Conservation (phyloP, 35 echinoderm and acorn worm species). For the Acanthaster planci region DNA sequence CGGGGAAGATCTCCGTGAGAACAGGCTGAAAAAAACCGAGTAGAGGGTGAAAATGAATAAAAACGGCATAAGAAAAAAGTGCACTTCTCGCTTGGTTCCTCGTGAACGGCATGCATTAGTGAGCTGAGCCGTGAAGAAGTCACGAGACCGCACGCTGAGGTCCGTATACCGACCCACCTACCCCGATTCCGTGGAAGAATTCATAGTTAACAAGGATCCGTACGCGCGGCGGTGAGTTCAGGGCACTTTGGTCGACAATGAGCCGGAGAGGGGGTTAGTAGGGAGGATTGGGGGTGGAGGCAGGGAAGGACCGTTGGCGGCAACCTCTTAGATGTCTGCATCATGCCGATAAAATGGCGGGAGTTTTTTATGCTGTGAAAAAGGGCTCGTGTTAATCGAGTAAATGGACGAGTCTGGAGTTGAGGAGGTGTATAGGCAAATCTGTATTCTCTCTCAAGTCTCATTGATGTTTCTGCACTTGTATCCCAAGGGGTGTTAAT, state of each 20-base stretch:
- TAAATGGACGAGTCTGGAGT: background rate
- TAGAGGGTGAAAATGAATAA: background rate
- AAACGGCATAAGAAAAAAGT: constrained; percentile 1
- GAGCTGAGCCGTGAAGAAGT: background rate
- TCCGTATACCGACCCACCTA: too few relatives aligned
- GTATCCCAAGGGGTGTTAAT: background rate
- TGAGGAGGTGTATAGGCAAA: too few relatives aligned
- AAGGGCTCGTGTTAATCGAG: background rate
- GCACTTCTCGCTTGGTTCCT: background rate
- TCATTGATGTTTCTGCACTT: background rate
- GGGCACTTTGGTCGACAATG: constrained; percentile 15
- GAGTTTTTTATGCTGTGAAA: background rate
- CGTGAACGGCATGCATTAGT: background rate
- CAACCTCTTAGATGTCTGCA: constrained; percentile 10
- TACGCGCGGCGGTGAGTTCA: background rate
- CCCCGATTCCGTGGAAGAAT: background rate
- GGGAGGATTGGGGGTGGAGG: background rate
- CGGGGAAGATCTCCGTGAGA: constrained; percentile 17
- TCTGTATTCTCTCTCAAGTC: too few relatives aligned
- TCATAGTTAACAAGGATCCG: background rate
- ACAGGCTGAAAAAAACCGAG: background rate
- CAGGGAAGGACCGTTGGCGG: background rate
- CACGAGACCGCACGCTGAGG: constrained; percentile 1
- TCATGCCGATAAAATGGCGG: background rate
- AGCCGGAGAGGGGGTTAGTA: background rate